Conservation (phyloP, 2,113 vertebrate genomes). For the Shinisaurus crocodilurus region DNA sequence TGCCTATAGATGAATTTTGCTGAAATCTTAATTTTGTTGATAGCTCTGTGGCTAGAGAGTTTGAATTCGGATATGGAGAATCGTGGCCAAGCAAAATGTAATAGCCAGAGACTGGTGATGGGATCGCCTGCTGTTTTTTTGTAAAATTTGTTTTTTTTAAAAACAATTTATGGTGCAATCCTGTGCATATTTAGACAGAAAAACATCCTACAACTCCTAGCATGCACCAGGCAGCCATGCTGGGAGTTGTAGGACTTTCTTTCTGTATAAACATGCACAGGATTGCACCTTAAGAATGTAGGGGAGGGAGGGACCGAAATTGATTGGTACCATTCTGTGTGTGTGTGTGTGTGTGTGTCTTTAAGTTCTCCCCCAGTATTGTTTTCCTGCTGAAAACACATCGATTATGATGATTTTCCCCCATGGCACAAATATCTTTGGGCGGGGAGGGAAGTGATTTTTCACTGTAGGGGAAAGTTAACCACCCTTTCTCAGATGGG, state of each 20-base stretch:
- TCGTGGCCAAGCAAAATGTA: not conserved
- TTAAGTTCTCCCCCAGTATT: not conserved
- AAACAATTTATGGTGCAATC: too few species aligned
- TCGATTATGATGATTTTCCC: not conserved
- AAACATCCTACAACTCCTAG: too few species aligned
- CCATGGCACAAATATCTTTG: not conserved
- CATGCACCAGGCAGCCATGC: too few species aligned
- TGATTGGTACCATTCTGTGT: not conserved
- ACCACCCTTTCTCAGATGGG: too few species aligned
- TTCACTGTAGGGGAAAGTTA: not conserved
- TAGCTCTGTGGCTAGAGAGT: not conserved
- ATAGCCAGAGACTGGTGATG: not conserved
- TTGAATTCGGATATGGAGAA: not conserved
- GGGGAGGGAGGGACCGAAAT: not conserved
- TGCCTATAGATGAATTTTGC: too few species aligned
- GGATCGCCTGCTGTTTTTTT: too few species aligned
- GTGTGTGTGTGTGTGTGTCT: not conserved
- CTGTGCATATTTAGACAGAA: too few species aligned
- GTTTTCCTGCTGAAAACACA: not conserved
- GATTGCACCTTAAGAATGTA: not conserved
- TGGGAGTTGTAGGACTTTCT: too few species aligned
- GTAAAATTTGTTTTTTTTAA: too few species aligned
- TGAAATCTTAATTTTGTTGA: not conserved
- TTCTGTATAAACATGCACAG: too few species aligned
- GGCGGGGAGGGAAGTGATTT: not conserved